Evolutionary conservation across 2,113 vertebrate genomes (phyloP).

Genomic region (Rhagologus leucostigma): DNA sequence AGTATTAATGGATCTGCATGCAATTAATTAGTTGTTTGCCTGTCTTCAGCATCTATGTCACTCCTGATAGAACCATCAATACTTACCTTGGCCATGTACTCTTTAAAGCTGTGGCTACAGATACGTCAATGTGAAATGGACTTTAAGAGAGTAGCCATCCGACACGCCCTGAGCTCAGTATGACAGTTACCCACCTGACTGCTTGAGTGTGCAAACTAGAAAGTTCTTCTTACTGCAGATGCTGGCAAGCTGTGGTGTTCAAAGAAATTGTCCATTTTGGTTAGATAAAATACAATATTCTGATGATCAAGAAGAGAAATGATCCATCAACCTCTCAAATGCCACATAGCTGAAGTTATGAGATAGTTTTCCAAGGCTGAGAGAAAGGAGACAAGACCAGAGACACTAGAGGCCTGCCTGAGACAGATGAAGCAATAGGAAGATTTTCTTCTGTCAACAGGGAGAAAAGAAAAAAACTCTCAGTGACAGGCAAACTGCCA

Average conservation of each 20-base stretch:
- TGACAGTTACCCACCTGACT: neutral
- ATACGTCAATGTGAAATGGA: neutral
- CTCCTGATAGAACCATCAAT: neutral
- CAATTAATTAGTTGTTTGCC: neutral
- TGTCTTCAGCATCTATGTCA: neutral
- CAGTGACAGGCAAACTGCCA: neutral
- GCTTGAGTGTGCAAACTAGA: neutral
- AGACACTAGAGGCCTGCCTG: neutral
- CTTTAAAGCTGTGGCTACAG: neutral
- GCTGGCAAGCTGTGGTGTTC: neutral
- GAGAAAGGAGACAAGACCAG: neutral
- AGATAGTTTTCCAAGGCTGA: neutral
- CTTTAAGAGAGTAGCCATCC: neutral
- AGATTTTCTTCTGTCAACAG: neutral
- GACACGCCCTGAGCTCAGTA: neutral
- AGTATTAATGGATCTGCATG: neutral
- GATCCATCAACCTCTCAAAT: neutral
- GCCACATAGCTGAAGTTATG: neutral
- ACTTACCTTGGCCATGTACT: neutral
- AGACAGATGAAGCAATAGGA: neutral
- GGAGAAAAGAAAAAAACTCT: neutral
- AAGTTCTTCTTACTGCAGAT: neutral
- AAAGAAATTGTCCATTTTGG: neutral
- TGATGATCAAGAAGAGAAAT: neutral
- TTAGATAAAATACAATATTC: neutral